Base-by-base conservation (phyloP, 2,797 vertebrate species). In the Arrhamphus sclerolepis region DNA sequence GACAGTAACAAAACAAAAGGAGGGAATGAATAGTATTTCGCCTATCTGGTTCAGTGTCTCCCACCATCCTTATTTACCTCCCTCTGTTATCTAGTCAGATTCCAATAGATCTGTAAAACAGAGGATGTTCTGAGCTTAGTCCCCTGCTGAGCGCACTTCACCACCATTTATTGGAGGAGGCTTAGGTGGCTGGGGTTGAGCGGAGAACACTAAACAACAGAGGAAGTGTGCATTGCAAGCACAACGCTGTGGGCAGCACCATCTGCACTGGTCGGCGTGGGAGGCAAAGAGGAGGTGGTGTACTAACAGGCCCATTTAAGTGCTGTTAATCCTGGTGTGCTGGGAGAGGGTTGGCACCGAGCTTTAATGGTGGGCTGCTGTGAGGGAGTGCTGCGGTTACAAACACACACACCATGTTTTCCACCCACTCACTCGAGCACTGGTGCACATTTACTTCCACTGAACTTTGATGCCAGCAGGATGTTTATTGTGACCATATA, bases 241-340 rank as follows among this genome's bases (percentile, higher is more conserved):
- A 58, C 70, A 77, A 56, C 67, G 75, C 75, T 78, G 83, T 81
- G 82, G 85, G 85, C 85, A 82, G 84, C 65, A 48, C 72, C 72
- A 68, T 81, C 74, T 70, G 85, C 47, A 42, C 72, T 41, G 19
- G 78, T 77, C 54, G 52, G 86, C 41, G 85, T 89, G 87, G 81
- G 80, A 84, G 78, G 78, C 71, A 56, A 52, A 62, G 78, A 82
- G 84, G 77, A 82, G 80, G 80, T 51, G 75, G 81, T 76, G 78
- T 69, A 77, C 78, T 82, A 88, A 89, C 85, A 84, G 80, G 64
- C 75, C 78, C 86, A 80, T 89, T 91, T 89, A 89, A 90, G 85
- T 85, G 87, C 85, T 85, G 88, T 87, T 91, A 88, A 90, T 89
- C 89, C 87, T 74, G 79, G 82, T 85, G 86, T 81, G 82, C 76